Evolutionary conservation across 2,113 vertebrate genomes (phyloP).

Genomic region (Egretta garzetta): DNA sequence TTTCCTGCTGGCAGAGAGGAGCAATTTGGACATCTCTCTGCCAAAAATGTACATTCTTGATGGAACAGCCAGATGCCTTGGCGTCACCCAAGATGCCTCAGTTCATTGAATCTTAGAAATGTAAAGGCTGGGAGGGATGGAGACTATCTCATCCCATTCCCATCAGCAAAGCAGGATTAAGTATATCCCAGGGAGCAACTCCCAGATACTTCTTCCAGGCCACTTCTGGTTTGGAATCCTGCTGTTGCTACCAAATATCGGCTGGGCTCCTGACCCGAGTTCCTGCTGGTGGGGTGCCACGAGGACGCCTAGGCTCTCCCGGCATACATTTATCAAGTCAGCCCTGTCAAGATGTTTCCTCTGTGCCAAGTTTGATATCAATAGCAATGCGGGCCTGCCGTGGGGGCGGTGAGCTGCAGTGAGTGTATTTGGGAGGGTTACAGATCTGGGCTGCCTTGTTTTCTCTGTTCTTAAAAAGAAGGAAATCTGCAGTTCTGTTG

Average conservation of each 20-base stretch:
- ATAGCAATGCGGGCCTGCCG: background rate
- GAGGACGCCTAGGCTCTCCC: background rate
- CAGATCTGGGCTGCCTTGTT: background rate
- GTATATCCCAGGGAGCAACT: background rate
- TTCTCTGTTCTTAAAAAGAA: background rate
- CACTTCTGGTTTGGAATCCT: background rate
- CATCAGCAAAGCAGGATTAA: background rate
- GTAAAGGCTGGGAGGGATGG: background rate
- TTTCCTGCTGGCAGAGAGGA: background rate
- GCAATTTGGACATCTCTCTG: background rate
- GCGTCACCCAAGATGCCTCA: background rate
- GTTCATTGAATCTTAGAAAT: background rate
- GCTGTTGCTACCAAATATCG: background rate
- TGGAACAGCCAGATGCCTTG: background rate
- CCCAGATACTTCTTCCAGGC: background rate
- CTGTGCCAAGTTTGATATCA: background rate
- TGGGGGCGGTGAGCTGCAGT: rapidly evolving
- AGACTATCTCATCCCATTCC: background rate
- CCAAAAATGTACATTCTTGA: background rate
- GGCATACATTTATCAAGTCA: background rate
- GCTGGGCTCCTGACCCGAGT: background rate
- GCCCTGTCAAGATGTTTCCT: background rate
- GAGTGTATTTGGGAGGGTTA: background rate
- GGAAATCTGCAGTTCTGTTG: background rate
- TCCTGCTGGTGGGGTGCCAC: background rate